A percentile compares a stretch with the other conserved stretches of the same genome.
Conservation (phyloP, 2,113 vertebrate genomes). For the Alethe castanea region DNA sequence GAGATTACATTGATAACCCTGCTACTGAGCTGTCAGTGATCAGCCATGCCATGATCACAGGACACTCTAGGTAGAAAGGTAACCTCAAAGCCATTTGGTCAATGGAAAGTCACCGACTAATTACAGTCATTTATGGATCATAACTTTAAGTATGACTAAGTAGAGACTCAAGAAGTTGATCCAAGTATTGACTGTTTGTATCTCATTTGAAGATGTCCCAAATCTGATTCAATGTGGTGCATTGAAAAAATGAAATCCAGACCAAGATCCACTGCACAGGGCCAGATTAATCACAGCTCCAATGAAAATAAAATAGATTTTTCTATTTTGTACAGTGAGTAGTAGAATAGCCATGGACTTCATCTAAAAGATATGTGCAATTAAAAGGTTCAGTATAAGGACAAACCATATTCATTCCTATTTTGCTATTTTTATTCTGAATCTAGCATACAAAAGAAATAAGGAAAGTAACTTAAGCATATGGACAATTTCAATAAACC, state of each 20-base stretch:
- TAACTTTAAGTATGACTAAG: not conserved
- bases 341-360: not conserved
- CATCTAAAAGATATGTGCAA: not conserved
- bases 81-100: not conserved
- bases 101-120: not conserved
- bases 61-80: not conserved
- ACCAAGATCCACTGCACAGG: not conserved
- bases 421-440: not conserved
- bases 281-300: not conserved
- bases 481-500: not conserved
- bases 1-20: not conserved
- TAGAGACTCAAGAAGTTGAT: not conserved
- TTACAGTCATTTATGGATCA: not conserved
- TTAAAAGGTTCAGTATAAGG: not conserved
- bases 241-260: not conserved
- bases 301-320: not conserved
- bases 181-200: not conserved
- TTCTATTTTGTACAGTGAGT: not conserved
- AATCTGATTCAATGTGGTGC: not conserved
- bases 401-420: not conserved
- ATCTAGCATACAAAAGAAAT: not conserved
- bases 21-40: not conserved
- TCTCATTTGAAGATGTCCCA: not conserved
- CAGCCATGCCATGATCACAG: not conserved
- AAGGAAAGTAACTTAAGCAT: not conserved